Conservation (phyloP, 2,113 vertebrate species). For the Terrapene triunguis region DNA sequence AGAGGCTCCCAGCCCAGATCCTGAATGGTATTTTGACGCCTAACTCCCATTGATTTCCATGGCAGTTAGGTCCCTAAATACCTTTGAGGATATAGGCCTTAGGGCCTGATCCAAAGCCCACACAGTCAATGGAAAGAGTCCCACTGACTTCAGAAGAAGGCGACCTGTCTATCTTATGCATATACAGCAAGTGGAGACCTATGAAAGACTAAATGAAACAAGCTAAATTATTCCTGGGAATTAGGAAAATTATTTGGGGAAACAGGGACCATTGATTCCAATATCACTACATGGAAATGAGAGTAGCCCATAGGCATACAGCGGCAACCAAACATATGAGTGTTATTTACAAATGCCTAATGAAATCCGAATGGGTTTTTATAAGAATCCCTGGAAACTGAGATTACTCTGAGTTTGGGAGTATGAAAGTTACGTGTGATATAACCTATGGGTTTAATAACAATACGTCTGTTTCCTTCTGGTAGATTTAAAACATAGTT, state of each 20-base stretch:
- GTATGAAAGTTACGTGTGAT: background rate
- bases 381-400: conserved; percentile 40
- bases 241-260: conserved; percentile 19
- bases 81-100: background rate
- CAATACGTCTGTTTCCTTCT: conserved; percentile 39
- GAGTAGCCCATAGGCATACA: background rate
- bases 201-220: conserved; percentile 20
- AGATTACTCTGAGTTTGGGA: conserved; percentile 20
- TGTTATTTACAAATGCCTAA: conserved; percentile 41
- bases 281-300: conserved; percentile 29
- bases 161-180: background rate
- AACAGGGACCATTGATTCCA: conserved; percentile 7
- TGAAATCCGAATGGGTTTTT: conserved; percentile 25
- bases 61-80: background rate
- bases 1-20: background rate
- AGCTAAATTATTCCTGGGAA: conserved; percentile 18
- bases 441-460: conserved; percentile 75
- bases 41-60: background rate
- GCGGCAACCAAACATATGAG: background rate
- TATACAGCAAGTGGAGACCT: background rate
- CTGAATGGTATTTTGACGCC: background rate
- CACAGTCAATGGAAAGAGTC: background rate
- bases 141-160: background rate
- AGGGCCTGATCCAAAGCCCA: background rate
- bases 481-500: conserved; percentile 66